phyloP scores from a whole-genome alignment of 2,797 vertebrate genomes.

The Melanotaenia nigrans region DNA sequence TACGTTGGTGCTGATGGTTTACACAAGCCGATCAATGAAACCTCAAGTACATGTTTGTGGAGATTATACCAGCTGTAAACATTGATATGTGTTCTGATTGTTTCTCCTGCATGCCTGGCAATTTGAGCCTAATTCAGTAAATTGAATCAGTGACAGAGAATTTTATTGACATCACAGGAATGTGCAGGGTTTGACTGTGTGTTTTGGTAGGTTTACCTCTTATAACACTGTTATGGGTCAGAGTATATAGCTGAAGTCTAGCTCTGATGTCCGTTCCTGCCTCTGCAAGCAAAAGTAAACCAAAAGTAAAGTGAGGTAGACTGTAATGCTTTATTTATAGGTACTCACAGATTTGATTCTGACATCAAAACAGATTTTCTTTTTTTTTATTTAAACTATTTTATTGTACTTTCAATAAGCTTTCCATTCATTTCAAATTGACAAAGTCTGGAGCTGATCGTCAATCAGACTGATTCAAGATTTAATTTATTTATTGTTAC shows the following conservation, averaged over 20 bases:
- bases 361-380: conserved; percentile 2
- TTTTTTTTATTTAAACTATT: background rate
- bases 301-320: conserved; percentile 29
- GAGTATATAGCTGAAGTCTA: background rate
- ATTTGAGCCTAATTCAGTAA: conserved; percentile 4
- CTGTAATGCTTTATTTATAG: conserved; percentile 42
- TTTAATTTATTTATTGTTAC: background rate
- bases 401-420: background rate
- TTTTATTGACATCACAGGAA: background rate
- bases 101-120: background rate
- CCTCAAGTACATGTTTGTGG: conserved; percentile 20
- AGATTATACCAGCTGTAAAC: conserved; percentile 12
- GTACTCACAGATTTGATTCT: conserved; percentile 9
- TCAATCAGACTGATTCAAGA: background rate
- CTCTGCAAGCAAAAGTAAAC: conserved; percentile 18
- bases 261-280: conserved; percentile 18
- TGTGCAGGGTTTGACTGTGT: background rate
- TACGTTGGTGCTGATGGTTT: conserved; percentile 68
- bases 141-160: conserved; percentile 4
- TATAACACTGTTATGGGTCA: background rate
- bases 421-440: background rate
- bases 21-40: background rate
- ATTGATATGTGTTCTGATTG: background rate
- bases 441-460: background rate
- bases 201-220: background rate